phyloP scores from a whole-genome alignment of 2,113 vertebrate species.

The Elephas maximus region DNA sequence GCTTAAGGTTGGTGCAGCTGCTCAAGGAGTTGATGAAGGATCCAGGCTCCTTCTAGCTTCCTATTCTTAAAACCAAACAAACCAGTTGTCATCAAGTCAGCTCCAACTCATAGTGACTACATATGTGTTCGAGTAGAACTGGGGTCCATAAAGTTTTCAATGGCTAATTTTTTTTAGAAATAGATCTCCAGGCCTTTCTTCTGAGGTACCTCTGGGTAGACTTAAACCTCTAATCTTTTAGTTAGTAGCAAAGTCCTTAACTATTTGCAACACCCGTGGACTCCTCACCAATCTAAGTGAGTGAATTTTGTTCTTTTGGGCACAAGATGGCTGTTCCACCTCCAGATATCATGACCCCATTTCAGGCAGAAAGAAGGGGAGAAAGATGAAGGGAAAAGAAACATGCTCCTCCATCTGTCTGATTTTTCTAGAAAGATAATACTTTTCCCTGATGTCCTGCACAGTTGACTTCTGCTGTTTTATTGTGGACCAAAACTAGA shows the following conservation, averaged over 20 bases:
- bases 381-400: background rate
- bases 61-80: background rate
- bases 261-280: background rate
- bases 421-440: constrained; percentile 13
- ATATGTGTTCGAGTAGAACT: too few species aligned
- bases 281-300: background rate
- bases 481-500: background rate
- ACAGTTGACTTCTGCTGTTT: background rate
- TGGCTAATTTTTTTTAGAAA: too few species aligned
- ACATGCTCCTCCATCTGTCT: background rate
- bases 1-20: background rate
- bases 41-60: background rate
- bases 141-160: too few species aligned
- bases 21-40: background rate
- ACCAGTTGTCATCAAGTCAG: background rate
- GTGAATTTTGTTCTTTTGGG: background rate
- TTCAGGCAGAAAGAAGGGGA: background rate
- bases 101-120: too few species aligned
- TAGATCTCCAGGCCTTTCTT: too few species aligned
- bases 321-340: background rate
- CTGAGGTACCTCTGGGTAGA: too few species aligned
- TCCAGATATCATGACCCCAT: background rate
- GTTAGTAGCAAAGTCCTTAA: too few species aligned
- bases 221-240: too few species aligned
- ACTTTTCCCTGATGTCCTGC: background rate